Evolutionary conservation across 2,888 invertebrate species (phyloP).

Genomic region (Sphaerophoria rueppellii): DNA sequence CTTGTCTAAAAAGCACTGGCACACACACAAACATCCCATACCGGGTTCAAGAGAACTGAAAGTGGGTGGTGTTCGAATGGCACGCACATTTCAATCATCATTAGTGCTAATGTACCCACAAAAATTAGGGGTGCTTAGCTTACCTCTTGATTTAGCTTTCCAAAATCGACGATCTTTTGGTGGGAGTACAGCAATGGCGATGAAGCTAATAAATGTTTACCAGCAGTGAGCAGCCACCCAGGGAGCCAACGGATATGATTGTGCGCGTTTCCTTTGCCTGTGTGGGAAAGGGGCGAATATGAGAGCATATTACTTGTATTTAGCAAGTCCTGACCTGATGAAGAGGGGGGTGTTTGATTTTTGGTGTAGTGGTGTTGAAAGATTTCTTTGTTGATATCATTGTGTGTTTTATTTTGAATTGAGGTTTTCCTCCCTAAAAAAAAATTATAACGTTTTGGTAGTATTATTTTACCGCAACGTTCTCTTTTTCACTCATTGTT

Average conservation of each 20-base stretch:
- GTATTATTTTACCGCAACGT: constrained; percentile 69
- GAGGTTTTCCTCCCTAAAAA: constrained; percentile 70
- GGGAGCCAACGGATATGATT: constrained; percentile 53
- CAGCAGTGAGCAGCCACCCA: constrained; percentile 35
- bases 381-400: constrained; percentile 61
- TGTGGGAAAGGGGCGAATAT: constrained; percentile 47
- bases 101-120: constrained; percentile 83
- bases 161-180: constrained; percentile 9
- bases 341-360: constrained; percentile 16
- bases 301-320: constrained; percentile 51
- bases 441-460: constrained; percentile 55
- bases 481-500: constrained; percentile 60
- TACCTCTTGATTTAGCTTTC: constrained; percentile 76
- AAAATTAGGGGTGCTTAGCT: constrained; percentile 80
- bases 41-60: constrained; percentile 52
- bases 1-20: constrained; percentile 27
- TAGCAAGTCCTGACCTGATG: constrained; percentile 4
- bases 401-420: constrained; percentile 69
- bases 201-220: constrained; percentile 51
- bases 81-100: constrained; percentile 82
- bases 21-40: constrained; percentile 47
- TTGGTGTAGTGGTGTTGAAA: constrained; percentile 57
- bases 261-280: constrained; percentile 54
- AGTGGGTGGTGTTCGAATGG: constrained; percentile 74
- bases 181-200: constrained; percentile 44